Evolutionary conservation across 2,113 vertebrate genomes (phyloP), one percentile per base, ranked within the genome.

Genomic region (Osmerus eperlanus): DNA sequence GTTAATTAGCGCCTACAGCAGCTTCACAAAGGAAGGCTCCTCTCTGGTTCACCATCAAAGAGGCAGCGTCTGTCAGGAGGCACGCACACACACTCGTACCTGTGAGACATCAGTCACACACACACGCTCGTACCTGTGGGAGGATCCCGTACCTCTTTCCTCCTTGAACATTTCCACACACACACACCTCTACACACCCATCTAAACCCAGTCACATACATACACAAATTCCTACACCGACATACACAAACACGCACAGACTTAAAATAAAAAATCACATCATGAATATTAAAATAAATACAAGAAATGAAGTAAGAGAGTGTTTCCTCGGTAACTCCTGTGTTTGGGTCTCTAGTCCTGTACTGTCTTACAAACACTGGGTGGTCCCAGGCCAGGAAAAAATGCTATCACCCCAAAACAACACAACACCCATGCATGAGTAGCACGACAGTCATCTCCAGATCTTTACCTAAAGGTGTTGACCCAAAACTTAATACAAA

Each of bases 1-100:
- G 87, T 87, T 90, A 90, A 90, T 90, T 90, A 90, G 88, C 89
- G 86, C 89, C 89, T 84, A 77, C 86, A 89, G 88, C 89, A 85
- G 84, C 79, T 16, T 74, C 83, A 84, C 80, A 78, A 82, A 81
- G 81, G 59, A 80, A 64, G 29, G n/a, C 62, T 29, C 13, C 53
- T 55, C 53, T 5, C 75, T 72, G 74, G 83, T 79, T 88, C 86
- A 86, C 77, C 87, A 90, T 90, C 89, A 90, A 90, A 90, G 89
- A 61, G 12, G 12, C 59, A 11, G 25, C 72, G 82, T 72, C 87
- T 88, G 85, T 90, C 87, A 89, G 84, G 79, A 88, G 87, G 86
- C 76, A 82, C 67, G 18, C 54, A 56, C 54, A 56, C 76, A 82
- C 56, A 7, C 28, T 23, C 29, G 52, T 23, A 52, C 58, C 61